phyloP scores from a whole-genome alignment of 1,140 invertebrate species.

The Microplitis demolitor region DNA sequence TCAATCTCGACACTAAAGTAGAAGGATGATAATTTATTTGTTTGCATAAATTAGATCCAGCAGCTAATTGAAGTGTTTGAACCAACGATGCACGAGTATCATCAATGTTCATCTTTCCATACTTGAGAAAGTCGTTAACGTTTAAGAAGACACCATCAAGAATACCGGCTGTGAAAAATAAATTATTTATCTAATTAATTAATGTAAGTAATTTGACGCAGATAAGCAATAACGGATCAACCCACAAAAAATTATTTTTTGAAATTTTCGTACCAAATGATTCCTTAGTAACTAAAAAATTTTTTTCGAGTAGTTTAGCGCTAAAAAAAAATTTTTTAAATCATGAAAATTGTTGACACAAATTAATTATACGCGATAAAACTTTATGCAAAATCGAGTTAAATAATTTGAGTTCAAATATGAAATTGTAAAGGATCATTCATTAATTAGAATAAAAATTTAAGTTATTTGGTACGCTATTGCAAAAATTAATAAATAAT shows the following conservation, averaged over 20 bases:
- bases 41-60: constrained; percentile 64
- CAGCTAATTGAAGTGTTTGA: constrained; percentile 67
- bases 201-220: neutral
- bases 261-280: too few species aligned
- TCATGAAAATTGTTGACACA: too few species aligned
- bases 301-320: too few species aligned
- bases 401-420: too few species aligned
- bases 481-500: too few species aligned
- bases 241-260: neutral
- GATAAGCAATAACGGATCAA: neutral
- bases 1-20: constrained; percentile 68
- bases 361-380: too few species aligned
- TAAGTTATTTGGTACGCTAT: too few species aligned
- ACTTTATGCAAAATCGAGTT: too few species aligned
- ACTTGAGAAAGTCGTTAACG: constrained; percentile 69
- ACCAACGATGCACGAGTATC: constrained; percentile 67
- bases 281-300: too few species aligned
- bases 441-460: too few species aligned
- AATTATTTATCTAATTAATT: constrained; percentile 14
- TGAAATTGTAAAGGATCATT: too few species aligned
- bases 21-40: constrained; percentile 73
- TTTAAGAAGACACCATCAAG: constrained; percentile 70
- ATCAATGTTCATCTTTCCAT: constrained; percentile 67
- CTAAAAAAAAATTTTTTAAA: too few species aligned
- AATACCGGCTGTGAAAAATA: constrained; percentile 67